Evolutionary conservation across 1,140 invertebrate genomes (phyloP).

Genomic region (Gyrodactylus bullatarudis): DNA sequence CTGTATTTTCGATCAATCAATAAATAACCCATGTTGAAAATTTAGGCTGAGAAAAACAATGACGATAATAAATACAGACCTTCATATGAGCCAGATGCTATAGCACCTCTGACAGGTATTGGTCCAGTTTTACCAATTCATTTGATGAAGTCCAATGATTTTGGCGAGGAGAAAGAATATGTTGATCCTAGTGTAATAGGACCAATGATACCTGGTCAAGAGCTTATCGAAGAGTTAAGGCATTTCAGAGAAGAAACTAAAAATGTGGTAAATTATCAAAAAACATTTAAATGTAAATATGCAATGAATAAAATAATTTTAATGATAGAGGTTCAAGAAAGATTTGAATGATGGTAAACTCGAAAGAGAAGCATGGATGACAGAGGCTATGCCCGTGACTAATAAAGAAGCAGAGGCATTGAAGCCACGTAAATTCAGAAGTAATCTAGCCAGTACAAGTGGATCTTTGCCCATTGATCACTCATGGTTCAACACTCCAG

Average conservation of each 20-base stretch:
- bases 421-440: not conserved
- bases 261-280: too few species aligned
- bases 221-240: not conserved
- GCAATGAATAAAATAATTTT: too few species aligned
- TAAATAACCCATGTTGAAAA: too few species aligned
- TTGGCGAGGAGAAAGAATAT: not conserved
- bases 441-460: not conserved
- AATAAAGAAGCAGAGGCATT: not conserved
- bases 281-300: too few species aligned
- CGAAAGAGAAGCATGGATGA: not conserved
- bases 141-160: not conserved
- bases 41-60: not conserved
- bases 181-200: not conserved
- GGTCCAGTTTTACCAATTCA: not conserved
- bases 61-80: not conserved
- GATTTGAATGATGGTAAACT: too few species aligned
- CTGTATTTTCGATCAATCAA: too few species aligned
- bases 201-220: not conserved
- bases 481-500: not conserved
- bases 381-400: not conserved
- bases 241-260: not conserved
- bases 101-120: not conserved
- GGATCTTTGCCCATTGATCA: not conserved
- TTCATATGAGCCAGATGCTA: not conserved
- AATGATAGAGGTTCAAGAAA: too few species aligned